These are phyloP conservation scores for Hydriomena furcata DNA, from an alignment of 2,888 invertebrate species.

Conservation along the genomic window DNA sequence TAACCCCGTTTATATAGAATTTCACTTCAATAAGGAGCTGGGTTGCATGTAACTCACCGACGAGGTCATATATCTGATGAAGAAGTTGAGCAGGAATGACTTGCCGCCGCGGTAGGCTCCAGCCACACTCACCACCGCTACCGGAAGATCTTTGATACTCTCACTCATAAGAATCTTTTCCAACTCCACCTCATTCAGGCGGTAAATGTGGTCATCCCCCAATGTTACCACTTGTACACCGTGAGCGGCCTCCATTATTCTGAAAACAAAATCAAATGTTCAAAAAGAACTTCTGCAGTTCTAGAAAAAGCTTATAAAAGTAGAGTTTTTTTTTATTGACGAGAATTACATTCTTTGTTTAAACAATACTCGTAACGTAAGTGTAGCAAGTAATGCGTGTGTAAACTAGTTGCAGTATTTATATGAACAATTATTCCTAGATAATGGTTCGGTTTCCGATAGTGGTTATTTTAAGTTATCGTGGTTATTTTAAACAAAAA, in stretches of 20 bases:
- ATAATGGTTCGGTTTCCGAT: not conserved
- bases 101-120: constrained; percentile 45
- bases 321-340: no score
- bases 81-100: constrained; percentile 43
- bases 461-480: constrained; percentile 18
- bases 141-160: constrained; percentile 36
- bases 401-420: constrained; percentile 3
- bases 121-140: constrained; percentile 43
- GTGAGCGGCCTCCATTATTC: constrained; percentile 17
- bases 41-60: constrained; percentile 32
- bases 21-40: no score
- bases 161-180: constrained; percentile 29
- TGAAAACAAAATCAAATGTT: no score
- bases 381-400: no score
- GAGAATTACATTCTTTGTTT: no score
- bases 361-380: no score
- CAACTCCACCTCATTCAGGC: constrained; percentile 30
- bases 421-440: not conserved
- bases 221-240: constrained; percentile 26
- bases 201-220: constrained; percentile 23
- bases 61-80: constrained; percentile 40
- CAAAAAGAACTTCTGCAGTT: no score
- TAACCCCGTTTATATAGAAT: no score
- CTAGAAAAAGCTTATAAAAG: no score
- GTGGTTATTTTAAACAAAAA: not conserved